Evolutionary conservation across 2,113 vertebrate genomes (phyloP), one percentile per base, ranked within the genome.

Genomic region (Rhagologus leucostigma): DNA sequence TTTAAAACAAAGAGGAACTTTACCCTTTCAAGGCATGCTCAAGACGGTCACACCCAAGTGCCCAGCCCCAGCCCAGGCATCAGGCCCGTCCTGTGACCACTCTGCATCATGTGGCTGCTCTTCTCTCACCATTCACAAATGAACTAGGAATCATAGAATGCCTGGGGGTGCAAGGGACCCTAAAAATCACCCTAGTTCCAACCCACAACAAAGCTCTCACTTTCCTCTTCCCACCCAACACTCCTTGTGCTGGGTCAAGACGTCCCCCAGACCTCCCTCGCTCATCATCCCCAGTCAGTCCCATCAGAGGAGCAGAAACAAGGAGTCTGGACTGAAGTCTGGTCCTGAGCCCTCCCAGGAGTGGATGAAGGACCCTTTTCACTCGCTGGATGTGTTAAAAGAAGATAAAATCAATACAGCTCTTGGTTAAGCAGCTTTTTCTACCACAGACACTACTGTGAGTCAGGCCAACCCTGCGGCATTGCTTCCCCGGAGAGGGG

Each of bases 361-460:
- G 15, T 3, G 35, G 21, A 56, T 49, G 41, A 39, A 82, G 3
- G 6, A 39, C 22, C 37, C 32, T 35, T 24, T 52, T 63, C 32
- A 52, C 49, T n/a, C 0, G 0, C 70, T 78, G 37, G 35, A 44
- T 41, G 52, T 11, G 26, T 27, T 19, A 33, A 49, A 67, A 41
- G 19, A 32, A n/a, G 46, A 10, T 5, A 15, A 46, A 27, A 56
- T 32, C 39, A 69, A 30, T 4, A 15, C 24, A 60, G 78, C 17
- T 39, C 50, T 47, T 59, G 32, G n/a, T 37, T 37, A 64, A 88
- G 79, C 67, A 80, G 62, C 44, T 88, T 75, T 64, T 84, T 64
- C 67, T 56, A 27, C n/a, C n/a, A 35, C 0, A 0, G 46, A 42
- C 0, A 2, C 37, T 52, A 11, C 64, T 27, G 35, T 35, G 87